Evolutionary conservation across 2,113 vertebrate species (phyloP).

Genomic region (Plotosus lineatus): DNA sequence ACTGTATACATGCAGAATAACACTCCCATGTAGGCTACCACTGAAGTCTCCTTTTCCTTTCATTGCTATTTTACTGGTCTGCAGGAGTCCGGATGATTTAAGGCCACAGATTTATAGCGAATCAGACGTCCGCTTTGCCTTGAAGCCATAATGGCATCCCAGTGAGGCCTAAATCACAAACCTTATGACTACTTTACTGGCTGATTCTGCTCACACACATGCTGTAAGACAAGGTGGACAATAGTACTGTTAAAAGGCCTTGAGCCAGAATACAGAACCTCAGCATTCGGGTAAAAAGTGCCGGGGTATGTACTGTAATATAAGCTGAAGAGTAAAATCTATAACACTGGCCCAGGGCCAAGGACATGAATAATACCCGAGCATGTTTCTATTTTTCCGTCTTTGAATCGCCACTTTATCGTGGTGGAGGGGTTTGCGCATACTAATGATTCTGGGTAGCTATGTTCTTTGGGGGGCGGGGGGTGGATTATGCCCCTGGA

Average conservation of each 20-base stretch:
- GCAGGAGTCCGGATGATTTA: constrained; percentile 15
- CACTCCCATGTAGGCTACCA: neutral
- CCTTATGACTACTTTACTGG: constrained; percentile 36
- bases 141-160: constrained; percentile 28
- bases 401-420: too few species aligned
- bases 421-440: too few species aligned
- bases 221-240: neutral
- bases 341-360: neutral
- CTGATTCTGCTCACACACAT: constrained; percentile 9
- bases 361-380: neutral
- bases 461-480: too few species aligned
- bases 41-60: constrained; percentile 8
- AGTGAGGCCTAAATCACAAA: constrained; percentile 26
- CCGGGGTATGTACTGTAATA: neutral
- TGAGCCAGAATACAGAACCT: neutral
- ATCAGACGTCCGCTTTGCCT: constrained; percentile 11
- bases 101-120: constrained; percentile 28
- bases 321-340: neutral
- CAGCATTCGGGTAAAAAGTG: neutral
- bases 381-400: neutral
- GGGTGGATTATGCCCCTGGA: too few species aligned
- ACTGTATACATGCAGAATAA: neutral
- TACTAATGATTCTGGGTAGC: too few species aligned
- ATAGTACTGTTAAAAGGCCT: neutral
- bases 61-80: neutral